Evolutionary conservation across 2,113 vertebrate genomes (phyloP).

Genomic region (Trinectes maculatus): DNA sequence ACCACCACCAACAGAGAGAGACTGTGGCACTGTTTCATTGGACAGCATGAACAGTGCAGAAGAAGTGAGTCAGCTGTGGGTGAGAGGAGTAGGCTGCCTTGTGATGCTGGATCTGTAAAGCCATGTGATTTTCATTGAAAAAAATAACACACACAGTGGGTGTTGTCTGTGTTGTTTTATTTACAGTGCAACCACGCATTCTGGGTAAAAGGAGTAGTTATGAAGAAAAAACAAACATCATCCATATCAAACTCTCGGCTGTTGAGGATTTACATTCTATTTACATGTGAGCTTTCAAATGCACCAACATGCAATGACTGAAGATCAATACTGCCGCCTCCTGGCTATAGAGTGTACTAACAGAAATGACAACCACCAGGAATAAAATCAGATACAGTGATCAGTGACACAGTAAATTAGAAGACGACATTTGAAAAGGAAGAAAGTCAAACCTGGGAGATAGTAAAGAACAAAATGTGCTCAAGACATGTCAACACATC

Average conservation of each 20-base stretch:
- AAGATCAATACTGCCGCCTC: slow-evolving; percentile 52
- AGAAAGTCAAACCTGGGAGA: not conserved
- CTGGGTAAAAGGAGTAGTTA: not conserved
- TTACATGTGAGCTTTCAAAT: not conserved
- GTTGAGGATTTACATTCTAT: not conserved
- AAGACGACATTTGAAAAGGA: not conserved
- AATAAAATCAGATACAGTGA: not conserved
- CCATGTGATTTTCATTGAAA: slow-evolving; percentile 46
- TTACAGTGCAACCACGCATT: not conserved
- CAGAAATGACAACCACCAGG: not conserved
- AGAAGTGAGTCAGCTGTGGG: not conserved
- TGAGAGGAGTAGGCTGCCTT: slow-evolving; percentile 22
- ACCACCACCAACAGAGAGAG: not conserved
- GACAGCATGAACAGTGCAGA: not conserved
- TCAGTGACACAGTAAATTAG: not conserved
- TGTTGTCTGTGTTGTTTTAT: not conserved
- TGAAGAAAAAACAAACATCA: not conserved
- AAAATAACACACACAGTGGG: slow-evolving; percentile 12
- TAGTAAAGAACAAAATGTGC: not conserved
- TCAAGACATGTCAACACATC: not conserved
- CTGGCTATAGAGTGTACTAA: slow-evolving; percentile 36
- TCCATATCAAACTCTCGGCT: not conserved
- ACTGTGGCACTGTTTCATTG: not conserved
- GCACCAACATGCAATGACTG: not conserved
- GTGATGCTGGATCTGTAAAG: slow-evolving; percentile 19